A percentile compares a stretch with the other conserved stretches of the same genome.
These are phyloP conservation scores for Lepidochrysops patricia DNA, from an alignment of 2,888 invertebrate genomes.

Conservation along the genomic window DNA sequence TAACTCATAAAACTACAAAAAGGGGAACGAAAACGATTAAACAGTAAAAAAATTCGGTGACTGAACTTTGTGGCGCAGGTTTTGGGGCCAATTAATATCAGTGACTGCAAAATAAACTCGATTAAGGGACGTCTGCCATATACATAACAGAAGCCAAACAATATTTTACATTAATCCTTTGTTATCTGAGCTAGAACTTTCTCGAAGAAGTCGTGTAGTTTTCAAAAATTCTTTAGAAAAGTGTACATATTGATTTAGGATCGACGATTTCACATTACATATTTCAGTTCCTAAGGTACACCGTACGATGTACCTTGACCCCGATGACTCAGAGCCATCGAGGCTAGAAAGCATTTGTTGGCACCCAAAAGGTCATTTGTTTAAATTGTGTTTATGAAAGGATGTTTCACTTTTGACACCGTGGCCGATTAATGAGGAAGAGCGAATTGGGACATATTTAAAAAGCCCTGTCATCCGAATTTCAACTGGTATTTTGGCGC, in stretches of 20 bases:
- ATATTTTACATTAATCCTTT: neutral
- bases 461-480: constrained; percentile 11
- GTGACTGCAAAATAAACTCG: neutral
- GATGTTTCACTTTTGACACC: constrained; percentile 53
- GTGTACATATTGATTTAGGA: constrained; percentile 9
- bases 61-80: neutral
- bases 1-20: constrained; percentile 26
- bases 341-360: constrained; percentile 28
- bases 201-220: neutral
- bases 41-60: neutral
- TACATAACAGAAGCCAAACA: neutral
- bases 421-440: constrained; percentile 65
- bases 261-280: constrained; percentile 7
- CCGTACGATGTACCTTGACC: constrained; percentile 29
- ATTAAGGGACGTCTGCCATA: neutral
- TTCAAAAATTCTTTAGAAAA: neutral
- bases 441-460: constrained; percentile 43
- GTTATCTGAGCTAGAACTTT: neutral
- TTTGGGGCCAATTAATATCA: constrained; percentile 2
- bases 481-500: neutral
- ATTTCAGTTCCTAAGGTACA: constrained; percentile 21
- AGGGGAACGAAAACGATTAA: constrained; percentile 14
- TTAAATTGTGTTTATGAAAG: constrained; percentile 50
- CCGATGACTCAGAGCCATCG: constrained; percentile 28
- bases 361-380: constrained; percentile 36